A percentile compares a stretch with the other conserved stretches of the same genome.
These are phyloP conservation scores for Pogonocichla stellata DNA, from an alignment of 2,113 vertebrate species.

Conservation along the genomic window DNA sequence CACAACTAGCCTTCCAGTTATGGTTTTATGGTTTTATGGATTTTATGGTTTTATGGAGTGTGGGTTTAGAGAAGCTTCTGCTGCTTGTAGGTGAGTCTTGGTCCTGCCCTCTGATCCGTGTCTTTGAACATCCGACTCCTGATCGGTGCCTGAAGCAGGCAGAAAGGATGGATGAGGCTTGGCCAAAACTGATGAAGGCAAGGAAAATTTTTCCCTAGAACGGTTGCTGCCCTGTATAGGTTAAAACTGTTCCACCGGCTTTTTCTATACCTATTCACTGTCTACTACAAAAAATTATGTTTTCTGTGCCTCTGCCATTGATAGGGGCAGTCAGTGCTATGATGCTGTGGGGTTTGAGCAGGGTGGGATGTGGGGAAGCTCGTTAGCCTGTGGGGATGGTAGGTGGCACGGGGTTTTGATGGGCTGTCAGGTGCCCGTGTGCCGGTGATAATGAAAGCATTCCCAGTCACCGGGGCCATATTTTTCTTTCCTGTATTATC, in stretches of 20 bases:
- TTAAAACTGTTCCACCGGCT: background rate
- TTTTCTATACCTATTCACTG: background rate
- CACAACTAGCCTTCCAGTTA: background rate
- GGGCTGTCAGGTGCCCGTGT: conserved; percentile 29
- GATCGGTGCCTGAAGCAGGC: background rate
- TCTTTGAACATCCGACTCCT: background rate
- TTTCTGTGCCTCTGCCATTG: background rate
- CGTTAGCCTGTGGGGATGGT: background rate
- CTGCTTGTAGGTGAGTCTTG: background rate
- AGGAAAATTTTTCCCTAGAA: background rate
- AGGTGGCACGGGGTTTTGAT: background rate
- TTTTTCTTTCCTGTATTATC: conserved; percentile 61
- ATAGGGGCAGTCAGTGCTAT: accelerated
- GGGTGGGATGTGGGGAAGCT: background rate
- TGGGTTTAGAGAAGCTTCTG: background rate
- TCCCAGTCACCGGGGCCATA: background rate
- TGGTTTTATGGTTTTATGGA: background rate
- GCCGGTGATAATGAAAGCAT: conserved; percentile 29
- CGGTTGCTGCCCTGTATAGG: background rate
- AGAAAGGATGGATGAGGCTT: background rate
- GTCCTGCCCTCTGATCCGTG: accelerated
- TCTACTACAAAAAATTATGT: background rate
- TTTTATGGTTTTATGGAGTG: too few relatives aligned
- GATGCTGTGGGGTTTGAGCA: background rate
- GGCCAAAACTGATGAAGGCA: background rate